Conservation (phyloP, 2,113 vertebrate genomes). For the Microcebus murinus region DNA sequence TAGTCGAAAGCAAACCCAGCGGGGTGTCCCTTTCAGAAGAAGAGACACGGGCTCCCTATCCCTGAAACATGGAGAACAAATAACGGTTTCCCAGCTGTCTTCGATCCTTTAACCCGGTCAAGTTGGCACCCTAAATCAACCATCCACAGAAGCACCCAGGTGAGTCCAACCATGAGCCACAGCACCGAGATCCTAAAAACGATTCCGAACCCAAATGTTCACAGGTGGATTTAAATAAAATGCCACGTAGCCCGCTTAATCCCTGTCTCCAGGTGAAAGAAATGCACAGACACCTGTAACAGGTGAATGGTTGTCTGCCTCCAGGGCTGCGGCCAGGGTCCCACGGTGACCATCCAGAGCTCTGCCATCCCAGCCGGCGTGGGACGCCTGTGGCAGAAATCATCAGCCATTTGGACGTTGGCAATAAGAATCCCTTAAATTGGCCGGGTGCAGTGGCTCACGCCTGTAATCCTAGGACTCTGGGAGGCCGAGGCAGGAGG, state of each 20-base stretch:
- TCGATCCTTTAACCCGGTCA: too few species aligned
- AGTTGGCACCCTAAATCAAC: background rate
- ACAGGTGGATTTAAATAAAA: background rate
- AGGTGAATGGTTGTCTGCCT: background rate
- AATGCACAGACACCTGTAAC: background rate
- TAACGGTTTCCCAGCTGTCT: background rate
- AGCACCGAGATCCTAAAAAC: background rate
- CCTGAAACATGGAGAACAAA: background rate
- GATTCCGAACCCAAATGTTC: background rate
- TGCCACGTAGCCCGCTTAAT: background rate
- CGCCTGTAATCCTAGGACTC: too few species aligned
- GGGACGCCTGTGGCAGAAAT: background rate
- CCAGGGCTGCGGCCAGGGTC: background rate
- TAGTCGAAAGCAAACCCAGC: too few species aligned
- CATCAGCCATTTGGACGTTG: background rate
- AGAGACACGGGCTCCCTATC: background rate
- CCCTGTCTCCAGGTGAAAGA: background rate
- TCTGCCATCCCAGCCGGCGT: background rate
- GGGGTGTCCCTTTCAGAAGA: background rate
- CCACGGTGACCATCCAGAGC: too few species aligned
- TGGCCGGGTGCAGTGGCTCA: too few species aligned
- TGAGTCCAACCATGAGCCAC: background rate
- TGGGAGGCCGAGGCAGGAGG: too few species aligned
- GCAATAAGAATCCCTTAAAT: background rate
- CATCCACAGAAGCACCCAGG: background rate